phyloP scores from a whole-genome alignment of 2,888 invertebrate genomes.

The Tineola bisselliella region DNA sequence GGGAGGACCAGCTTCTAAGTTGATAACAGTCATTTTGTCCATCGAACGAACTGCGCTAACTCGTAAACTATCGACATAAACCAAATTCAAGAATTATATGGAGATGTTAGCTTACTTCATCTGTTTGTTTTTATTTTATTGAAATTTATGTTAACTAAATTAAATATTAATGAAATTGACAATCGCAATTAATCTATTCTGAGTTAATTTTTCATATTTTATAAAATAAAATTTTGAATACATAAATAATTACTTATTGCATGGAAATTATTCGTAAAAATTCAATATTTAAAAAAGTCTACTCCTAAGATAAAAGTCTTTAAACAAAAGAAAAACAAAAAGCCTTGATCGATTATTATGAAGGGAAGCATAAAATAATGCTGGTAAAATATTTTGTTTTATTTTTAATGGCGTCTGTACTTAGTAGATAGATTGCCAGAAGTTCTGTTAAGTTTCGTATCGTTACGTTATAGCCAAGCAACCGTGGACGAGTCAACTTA shows the following conservation, averaged over 20 bases:
- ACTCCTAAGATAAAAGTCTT: too few species aligned
- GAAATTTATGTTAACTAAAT: too few species aligned
- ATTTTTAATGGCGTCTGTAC: not conserved
- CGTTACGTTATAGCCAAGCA: not conserved
- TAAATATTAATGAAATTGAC: too few species aligned
- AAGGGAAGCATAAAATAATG: not conserved
- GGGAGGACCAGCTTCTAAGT: constrained; percentile 16
- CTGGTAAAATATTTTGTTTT: not conserved
- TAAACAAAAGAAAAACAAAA: not conserved
- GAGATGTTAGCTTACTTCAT: not conserved
- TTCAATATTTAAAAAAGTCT: too few species aligned
- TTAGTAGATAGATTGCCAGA: not conserved
- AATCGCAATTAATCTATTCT: too few species aligned
- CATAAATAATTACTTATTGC: too few species aligned
- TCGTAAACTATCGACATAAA: constrained; percentile 23
- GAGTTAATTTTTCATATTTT: too few species aligned
- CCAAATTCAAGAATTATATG: not conserved
- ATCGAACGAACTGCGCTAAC: constrained; percentile 22
- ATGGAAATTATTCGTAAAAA: too few species aligned
- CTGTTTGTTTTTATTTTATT: not conserved
- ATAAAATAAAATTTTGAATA: too few species aligned
- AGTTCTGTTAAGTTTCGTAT: not conserved
- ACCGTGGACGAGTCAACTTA: not conserved
- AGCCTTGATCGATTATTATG: not conserved
- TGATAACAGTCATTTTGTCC: constrained; percentile 46